Evolutionary conservation across 2,888 invertebrate species (phyloP).

Genomic region (Melikaiella ostensackeni): DNA sequence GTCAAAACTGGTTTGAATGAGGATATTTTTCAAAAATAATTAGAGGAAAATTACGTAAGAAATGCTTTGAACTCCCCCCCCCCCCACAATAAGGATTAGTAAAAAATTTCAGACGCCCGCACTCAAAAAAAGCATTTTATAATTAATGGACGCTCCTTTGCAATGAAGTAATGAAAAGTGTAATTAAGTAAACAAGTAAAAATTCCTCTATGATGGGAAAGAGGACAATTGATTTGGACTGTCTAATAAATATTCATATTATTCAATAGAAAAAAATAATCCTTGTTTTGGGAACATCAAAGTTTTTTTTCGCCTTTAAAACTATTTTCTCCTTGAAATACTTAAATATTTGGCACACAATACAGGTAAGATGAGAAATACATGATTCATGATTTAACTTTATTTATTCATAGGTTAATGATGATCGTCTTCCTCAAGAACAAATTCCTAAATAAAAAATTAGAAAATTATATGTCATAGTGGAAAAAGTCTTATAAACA

Average conservation of each 20-base stretch:
- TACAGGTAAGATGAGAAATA: conserved; percentile 21
- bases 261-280: not conserved
- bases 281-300: not conserved
- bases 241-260: not conserved
- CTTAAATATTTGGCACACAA: conserved; percentile 32
- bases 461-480: not conserved
- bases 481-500: not conserved
- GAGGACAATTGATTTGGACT: not conserved
- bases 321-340: not conserved
- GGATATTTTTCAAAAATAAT: too few species aligned
- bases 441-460: not conserved
- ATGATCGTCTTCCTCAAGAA: not conserved
- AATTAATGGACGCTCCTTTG: not conserved
- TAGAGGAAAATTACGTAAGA: too few species aligned
- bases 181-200: not conserved
- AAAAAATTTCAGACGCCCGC: too few species aligned
- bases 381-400: not conserved
- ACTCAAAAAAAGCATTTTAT: not conserved
- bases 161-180: not conserved
- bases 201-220: not conserved
- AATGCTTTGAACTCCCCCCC: too few species aligned
- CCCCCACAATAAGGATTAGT: too few species aligned
- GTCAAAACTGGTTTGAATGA: too few species aligned
- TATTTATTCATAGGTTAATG: conserved; percentile 1
- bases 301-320: conserved; percentile 7